Conservation (phyloP, 2,113 vertebrate genomes). For the Atractosteus spatula region DNA sequence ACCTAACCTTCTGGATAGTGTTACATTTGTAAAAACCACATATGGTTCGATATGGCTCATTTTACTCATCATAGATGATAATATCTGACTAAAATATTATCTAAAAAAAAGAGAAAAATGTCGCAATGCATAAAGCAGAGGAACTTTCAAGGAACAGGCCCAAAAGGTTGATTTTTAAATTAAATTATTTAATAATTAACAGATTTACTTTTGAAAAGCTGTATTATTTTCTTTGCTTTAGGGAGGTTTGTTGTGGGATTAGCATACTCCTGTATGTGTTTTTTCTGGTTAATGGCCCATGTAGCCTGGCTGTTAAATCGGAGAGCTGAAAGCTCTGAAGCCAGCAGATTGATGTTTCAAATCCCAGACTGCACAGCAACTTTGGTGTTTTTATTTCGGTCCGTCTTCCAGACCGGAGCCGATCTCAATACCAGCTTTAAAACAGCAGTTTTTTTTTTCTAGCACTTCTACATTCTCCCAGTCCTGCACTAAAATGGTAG, state of each 20-base stretch:
- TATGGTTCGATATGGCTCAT: no score
- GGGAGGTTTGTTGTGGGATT: conserved; percentile 47
- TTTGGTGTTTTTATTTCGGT: neutral
- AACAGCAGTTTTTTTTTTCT: conserved; percentile 31
- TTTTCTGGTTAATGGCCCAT: conserved; percentile 54
- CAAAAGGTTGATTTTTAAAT: no score
- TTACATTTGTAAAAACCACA: no score
- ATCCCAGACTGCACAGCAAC: conserved; percentile 5
- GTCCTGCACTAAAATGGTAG: conserved; percentile 32
- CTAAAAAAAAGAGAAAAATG: no score
- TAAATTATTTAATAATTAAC: no score
- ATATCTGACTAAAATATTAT: no score
- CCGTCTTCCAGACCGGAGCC: conserved; percentile 22
- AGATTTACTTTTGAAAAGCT: neutral
- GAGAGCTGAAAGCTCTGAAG: conserved; percentile 37
- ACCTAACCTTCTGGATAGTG: no score
- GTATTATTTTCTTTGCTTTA: neutral
- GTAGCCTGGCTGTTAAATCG: conserved; percentile 49
- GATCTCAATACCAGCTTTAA: conserved; percentile 26
- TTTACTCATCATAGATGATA: no score
- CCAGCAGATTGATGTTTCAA: conserved; percentile 40
- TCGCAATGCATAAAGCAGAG: no score
- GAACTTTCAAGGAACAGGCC: no score
- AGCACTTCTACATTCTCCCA: conserved; percentile 24
- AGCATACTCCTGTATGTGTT: conserved; percentile 48